These are phyloP conservation scores for Amphimedon queenslandica DNA, from an alignment of 37 sponge, comb jelly and placozoan genomes.

Conservation along the genomic window DNA sequence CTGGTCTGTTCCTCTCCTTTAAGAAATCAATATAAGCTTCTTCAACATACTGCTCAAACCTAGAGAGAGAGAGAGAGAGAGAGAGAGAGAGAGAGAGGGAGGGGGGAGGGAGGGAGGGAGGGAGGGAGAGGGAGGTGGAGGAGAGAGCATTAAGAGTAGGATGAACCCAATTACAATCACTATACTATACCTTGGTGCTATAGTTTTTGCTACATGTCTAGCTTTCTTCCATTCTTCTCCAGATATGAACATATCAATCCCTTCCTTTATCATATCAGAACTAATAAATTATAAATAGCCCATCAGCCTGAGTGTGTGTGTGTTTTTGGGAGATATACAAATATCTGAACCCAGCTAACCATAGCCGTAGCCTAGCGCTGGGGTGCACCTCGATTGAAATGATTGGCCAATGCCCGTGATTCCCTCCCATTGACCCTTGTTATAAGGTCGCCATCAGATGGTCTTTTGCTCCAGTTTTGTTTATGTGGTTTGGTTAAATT, in stretches of 20 bases:
- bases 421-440: too few relatives aligned
- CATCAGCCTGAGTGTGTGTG: constrained; percentile 87
- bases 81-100: not conserved
- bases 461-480: too few relatives aligned
- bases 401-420: too few relatives aligned
- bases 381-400: too few relatives aligned
- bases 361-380: too few relatives aligned
- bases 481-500: too few relatives aligned
- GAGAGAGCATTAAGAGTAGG: not conserved
- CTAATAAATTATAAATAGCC: constrained; percentile 76
- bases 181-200: constrained; percentile 79
- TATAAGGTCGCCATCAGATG: too few relatives aligned
- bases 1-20: constrained; percentile 76
- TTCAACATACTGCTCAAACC: constrained; percentile 89
- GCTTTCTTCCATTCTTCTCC: constrained; percentile 93
- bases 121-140: not conserved
- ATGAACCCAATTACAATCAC: too few relatives aligned
- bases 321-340: too few relatives aligned
- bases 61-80: constrained; percentile 8
- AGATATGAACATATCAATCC: constrained; percentile 87
- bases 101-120: not conserved
- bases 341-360: too few relatives aligned
- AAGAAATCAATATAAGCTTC: constrained; percentile 86
- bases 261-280: constrained; percentile 88
- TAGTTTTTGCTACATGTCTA: constrained; percentile 73